phyloP scores from a whole-genome alignment of 2,797 vertebrate species.

The Pipistrellus pipistrellus region DNA sequence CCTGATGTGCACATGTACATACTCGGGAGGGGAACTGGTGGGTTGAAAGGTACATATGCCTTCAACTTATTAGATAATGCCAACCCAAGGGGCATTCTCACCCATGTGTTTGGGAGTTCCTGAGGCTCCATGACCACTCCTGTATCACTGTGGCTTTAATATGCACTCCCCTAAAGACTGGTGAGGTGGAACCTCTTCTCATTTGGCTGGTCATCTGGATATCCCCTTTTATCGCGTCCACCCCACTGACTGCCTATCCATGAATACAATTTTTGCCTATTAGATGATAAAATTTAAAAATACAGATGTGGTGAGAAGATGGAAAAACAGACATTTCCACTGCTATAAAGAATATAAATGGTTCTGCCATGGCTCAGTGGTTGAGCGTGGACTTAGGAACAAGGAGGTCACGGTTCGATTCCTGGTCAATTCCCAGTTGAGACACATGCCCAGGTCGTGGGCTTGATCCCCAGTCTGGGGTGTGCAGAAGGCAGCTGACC shows the following conservation, averaged over 20 bases:
- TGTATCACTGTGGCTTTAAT: not conserved
- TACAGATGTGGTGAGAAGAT: conserved; percentile 39
- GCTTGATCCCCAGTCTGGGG: too few relatives aligned
- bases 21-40: not conserved
- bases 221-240: not conserved
- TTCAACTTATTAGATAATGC: not conserved
- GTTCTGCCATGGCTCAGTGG: not conserved
- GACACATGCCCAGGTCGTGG: too few relatives aligned
- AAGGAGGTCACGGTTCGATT: too few relatives aligned
- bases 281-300: conserved; percentile 11
- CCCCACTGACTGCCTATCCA: not conserved
- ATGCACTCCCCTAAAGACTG: not conserved
- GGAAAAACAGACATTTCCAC: not conserved
- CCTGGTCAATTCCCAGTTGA: too few relatives aligned
- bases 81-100: conserved; percentile 4
- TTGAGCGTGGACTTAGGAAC: too few relatives aligned
- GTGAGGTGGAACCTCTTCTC: not conserved
- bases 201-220: not conserved
- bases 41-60: not conserved
- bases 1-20: not conserved
- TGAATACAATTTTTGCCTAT: not conserved
- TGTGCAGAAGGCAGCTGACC: too few relatives aligned
- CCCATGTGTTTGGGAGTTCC: not conserved
- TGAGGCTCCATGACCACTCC: not conserved
- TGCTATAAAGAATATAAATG: not conserved